Base-by-base conservation (phyloP, 2,113 vertebrate genomes). In the Saccopteryx leptura region DNA sequence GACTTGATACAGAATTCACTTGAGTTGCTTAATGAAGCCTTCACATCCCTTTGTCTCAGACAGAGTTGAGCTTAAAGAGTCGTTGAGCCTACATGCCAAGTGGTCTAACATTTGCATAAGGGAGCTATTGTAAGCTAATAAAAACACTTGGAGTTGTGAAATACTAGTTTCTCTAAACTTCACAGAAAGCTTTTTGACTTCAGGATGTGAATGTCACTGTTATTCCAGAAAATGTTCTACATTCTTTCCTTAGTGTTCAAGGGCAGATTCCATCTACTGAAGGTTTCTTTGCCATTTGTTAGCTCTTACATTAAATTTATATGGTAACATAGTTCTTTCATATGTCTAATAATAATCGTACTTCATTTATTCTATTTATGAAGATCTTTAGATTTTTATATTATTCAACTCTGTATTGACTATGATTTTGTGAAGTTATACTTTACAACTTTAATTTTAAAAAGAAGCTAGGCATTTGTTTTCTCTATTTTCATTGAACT, bases 361-460 rank as follows among this genome's bases (percentile, higher is more conserved):
- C 4, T 95, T 88, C 1, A 54, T 81, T 54, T 72, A 78, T 60
- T 54, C 23, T 89, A 50, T 61, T 23, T 80, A 65, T 46, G 23
- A 90, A 80, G 39, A 52, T 13, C 5, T 85, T 96, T 83, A 82
- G 9, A 56, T 87, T 63, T 88, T 89, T 83, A n/a, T 79, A 79
- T 48, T 56, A 48, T 69, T 69, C 9, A 46, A 33, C 3, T 2
- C 75, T 10, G 31, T 48, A 11, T 68, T 74, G 39, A 72, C 10
- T 81, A 4, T 86, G 26, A 71, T 58, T 84, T 80, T 86, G 28
- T 63, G 83, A 86, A 48, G 46, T 81, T 69, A 19, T 65, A 80
- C 9, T 33, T 75, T 46, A 24, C n/a, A 75, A 52, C 69, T 91
- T 93, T 23, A 90, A 15, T 66, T 92, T 60, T 87, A 72, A 72